phyloP scores from a whole-genome alignment of 2,113 vertebrate genomes.

The Bagarius yarrelli region DNA sequence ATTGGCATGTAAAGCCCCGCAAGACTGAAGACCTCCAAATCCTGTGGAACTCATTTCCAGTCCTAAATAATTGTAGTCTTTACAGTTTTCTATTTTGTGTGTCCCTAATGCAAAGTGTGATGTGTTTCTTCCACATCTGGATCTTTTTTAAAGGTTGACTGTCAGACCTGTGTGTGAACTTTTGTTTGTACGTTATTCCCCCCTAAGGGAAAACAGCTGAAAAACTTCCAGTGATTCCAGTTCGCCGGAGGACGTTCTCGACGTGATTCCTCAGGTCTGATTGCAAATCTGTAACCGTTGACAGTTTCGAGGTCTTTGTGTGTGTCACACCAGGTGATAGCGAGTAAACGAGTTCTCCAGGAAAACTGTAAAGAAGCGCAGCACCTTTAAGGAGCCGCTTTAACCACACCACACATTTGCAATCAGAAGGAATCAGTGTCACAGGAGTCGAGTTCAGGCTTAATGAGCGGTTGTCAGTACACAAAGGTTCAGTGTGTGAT shows the following conservation, averaged over 20 bases:
- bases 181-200: too few relatives aligned
- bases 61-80: too few relatives aligned
- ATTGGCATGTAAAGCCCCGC: too few relatives aligned
- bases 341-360: conserved; percentile 27
- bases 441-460: not conserved
- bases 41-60: too few relatives aligned
- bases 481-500: conserved; percentile 19
- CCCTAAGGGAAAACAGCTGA: not conserved
- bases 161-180: too few relatives aligned
- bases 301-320: conserved; percentile 25
- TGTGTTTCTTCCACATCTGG: too few relatives aligned
- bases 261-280: conserved; percentile 24
- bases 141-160: too few relatives aligned
- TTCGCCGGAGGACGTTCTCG: not conserved
- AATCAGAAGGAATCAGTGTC: conserved; percentile 7
- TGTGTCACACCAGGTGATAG: conserved; percentile 8
- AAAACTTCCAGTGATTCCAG: not conserved
- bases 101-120: too few relatives aligned
- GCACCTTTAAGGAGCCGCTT: not conserved
- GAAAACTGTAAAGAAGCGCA: not conserved
- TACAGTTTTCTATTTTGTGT: too few relatives aligned
- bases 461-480: not conserved
- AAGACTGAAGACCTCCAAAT: too few relatives aligned
- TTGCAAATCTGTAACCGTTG: not conserved
- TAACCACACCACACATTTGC: not conserved